Evolutionary conservation across 1,140 invertebrate genomes (phyloP).

Genomic region (Cephus cinctus): DNA sequence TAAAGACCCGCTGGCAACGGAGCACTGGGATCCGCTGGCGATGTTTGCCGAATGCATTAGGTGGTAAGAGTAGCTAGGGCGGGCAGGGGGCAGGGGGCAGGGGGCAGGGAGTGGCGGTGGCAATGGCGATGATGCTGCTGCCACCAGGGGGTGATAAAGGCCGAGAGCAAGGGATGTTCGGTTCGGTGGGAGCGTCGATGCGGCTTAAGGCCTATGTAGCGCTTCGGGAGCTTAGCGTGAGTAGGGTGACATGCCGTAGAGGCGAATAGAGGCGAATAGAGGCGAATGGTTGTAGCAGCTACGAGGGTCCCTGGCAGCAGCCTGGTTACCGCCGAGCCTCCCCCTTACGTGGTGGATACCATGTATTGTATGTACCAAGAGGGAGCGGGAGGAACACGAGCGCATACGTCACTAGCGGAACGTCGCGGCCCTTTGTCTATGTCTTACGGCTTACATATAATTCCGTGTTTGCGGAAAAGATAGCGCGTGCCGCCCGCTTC

Average conservation of each 20-base stretch:
- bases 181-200: constrained; percentile 44
- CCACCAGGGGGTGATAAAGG: too few relatives aligned
- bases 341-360: too few relatives aligned
- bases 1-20: constrained; percentile 38
- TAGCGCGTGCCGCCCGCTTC: constrained; percentile 21
- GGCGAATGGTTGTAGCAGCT: background rate
- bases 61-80: constrained; percentile 7
- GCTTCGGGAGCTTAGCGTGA: constrained; percentile 39
- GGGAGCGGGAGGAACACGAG: too few relatives aligned
- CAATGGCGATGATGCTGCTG: too few relatives aligned
- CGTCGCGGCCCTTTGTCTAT: constrained; percentile 54
- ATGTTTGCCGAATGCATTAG: constrained; percentile 52
- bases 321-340: too few relatives aligned
- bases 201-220: constrained; percentile 49
- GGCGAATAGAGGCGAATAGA: constrained; percentile 1
- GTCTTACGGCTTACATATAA: constrained; percentile 55
- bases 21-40: constrained; percentile 27
- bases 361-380: too few relatives aligned
- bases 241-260: constrained; percentile 22
- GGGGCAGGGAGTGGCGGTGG: constrained; percentile 20
- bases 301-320: too few relatives aligned
- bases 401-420: background rate
- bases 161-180: too few relatives aligned
- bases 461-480: constrained; percentile 55
- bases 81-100: constrained; percentile 12